Conservation (phyloP, 2,113 vertebrate genomes). For the Lophura nycthemera region DNA sequence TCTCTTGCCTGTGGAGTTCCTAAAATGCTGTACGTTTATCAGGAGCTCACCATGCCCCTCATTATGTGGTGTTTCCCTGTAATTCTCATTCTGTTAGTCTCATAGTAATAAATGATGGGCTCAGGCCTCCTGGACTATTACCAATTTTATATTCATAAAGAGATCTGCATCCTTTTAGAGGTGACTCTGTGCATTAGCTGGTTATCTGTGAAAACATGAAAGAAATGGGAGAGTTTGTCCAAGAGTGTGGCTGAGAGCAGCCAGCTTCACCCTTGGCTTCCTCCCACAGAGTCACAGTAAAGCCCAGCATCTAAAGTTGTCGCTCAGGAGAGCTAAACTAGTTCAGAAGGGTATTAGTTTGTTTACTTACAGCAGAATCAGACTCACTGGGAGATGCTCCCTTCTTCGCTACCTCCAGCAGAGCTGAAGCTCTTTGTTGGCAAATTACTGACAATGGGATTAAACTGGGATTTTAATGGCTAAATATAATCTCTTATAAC, state of each 20-base stretch:
- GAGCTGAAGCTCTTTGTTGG: neutral
- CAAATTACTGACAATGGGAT: neutral
- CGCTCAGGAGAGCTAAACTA: neutral
- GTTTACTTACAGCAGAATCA: neutral
- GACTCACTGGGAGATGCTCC: neutral
- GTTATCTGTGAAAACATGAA: fast-evolving
- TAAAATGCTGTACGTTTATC: neutral
- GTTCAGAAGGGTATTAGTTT: constrained; percentile 4
- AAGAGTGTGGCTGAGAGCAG: neutral
- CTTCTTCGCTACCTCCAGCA: neutral
- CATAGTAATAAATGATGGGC: neutral
- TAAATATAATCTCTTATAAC: neutral
- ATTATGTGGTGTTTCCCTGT: neutral
- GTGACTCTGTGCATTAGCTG: neutral
- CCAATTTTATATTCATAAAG: neutral
- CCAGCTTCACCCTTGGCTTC: neutral
- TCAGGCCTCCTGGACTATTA: neutral
- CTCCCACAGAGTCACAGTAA: too few relatives aligned
- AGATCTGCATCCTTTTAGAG: neutral
- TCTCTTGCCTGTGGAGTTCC: neutral
- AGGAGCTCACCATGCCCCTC: neutral
- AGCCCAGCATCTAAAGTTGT: neutral
- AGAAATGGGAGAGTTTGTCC: neutral
- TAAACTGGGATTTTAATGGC: neutral
- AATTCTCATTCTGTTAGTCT: neutral